Evolutionary conservation across 2,113 vertebrate genomes (phyloP), one percentile per base, ranked within the genome.

Genomic region (Atractosteus spatula): DNA sequence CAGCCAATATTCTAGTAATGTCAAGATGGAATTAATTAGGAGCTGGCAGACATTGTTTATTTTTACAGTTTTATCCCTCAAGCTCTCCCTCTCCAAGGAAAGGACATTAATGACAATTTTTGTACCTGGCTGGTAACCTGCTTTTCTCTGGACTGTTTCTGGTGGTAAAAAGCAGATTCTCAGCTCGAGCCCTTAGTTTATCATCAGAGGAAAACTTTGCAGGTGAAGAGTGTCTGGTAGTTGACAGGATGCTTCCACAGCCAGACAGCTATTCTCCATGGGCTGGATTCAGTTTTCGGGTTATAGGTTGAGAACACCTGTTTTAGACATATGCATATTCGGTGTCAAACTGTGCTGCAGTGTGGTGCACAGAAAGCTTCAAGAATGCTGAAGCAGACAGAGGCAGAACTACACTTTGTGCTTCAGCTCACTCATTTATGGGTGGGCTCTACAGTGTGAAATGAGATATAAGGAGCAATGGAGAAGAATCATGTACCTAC

Each of bases 191-290:
- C 11, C 12, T n/a, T 51, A 51, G 5, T 2, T 51, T 51, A 51
- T 51, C 47, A 51, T 51, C 47, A 51, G 47, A 51, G 47, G 43
- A 51, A 54, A 55, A 68, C 66, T 59, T 70, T 43, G 1, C 41
- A 42, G 55, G 56, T 17, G 29, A 14, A 43, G 55, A 42, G 12
- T 70, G 68, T 43, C 41, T 41, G 6, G 10, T 41, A 41, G 11
- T 16, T 55, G 14, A 70, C 68, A 59, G 68, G 43, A 70, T 42
- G 13, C 68, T 13, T 44, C 68, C 55, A 59, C 13, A n/a, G 54
- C 55, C 74, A 42, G 68, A 61, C 69, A 66, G 55, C 43, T 59
- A 41, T 43, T 71, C 69, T 61, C 41, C 43, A 47, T 44, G 16
- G 68, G 41, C 57, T 62, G 43, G 7, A 17, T 16, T 17, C 57